Evolutionary conservation across 2,888 invertebrate genomes (phyloP), one percentile per base, ranked within the genome.

Genomic region (Ectemnius cavifrons): DNA sequence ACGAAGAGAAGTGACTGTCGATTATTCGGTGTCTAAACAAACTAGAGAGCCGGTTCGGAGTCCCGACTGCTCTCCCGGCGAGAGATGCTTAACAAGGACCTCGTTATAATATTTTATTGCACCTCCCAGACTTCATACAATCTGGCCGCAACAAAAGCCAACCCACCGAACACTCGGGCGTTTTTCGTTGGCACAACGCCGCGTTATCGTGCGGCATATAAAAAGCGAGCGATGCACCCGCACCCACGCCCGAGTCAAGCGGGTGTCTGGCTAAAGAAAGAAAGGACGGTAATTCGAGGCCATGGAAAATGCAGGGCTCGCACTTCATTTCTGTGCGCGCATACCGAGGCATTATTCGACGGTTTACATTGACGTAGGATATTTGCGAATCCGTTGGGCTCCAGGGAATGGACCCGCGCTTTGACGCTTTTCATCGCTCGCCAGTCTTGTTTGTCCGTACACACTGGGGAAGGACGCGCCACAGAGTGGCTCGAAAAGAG

Each of bases 21-120:
- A 90, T 90, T 90, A 89, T 90, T 89, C 88, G 89, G 87, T 88
- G 88, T 90, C 90, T 89, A 90, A 90, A 88, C 89, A 90, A 90
- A 89, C 90, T 88, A 88, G 86, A 86, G 16, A 16, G 79, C 84
- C 84, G 80, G 83, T 72, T 75, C 77, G 69, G 71, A 23, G 47
- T 46, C 67, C 45, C 62, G 61, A 52, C 71, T 64, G 16, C n/a
- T 14, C 52, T 69, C 78, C 77, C 78, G 80, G 74, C 77, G 79
- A 84, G 85, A 81, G 81, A 79, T 81, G 82, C 85, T 88, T 90
- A 90, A 90, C 90, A 89, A 90, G 90, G 86, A 88, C 87, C 90
- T 90, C 89, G 90, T 91, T 91, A 90, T 86, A 86, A 89, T 90
- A 89, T 89, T 91, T 90, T 89, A 90, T 88, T 87, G 85, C 81